Base-by-base conservation (phyloP, 2,797 vertebrate species). In the Crenuchus spilurus region DNA sequence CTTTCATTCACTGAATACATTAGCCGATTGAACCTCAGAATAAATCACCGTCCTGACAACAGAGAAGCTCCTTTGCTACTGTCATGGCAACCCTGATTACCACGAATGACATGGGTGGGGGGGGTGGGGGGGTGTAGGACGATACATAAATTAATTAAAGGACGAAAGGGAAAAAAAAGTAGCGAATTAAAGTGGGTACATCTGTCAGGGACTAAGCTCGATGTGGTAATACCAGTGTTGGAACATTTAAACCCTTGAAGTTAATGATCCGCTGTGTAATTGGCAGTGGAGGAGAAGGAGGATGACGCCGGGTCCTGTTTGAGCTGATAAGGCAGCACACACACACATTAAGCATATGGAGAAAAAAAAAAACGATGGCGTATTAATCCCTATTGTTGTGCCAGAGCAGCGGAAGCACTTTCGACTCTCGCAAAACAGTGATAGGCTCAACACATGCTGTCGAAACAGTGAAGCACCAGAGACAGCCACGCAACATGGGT, bases 101-200 rank as follows among this genome's bases (percentile, higher is more conserved):
- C 87, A 88, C 84, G 86, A 88, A 87, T 84, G 65, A 71, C n/a
- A 63, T 9, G 24, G 35, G 69, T 26, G 62, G 42, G 68, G 88
- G 78, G 85, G 86, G 66, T 75, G 78, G 44, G 41, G 46, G 39
- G 81, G 70, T 88, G 87, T 88, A 87, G 87, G 81, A 89, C 90
- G 88, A 93, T 92, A 92, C 92, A 92, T 93, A 92, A 93, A 93
- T 93, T 93, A 93, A 93, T 93, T 92, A 92, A 90, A 89, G 89
- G 88, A 90, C 87, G 80, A 78, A 74, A 64, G 74, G 68, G 88
- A 87, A 91, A 87, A 89, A 89, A 87, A 92, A 90, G 90, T 84
- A 80, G 86, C 85, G 90, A 93, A 93, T 93, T 93, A 93, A 93
- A 93, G 89, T 90, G 90, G 83, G 86, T 93, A 93, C 92, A 93